Evolutionary conservation across 2,888 invertebrate species (phyloP).

Genomic region (Panzeria rudis): DNA sequence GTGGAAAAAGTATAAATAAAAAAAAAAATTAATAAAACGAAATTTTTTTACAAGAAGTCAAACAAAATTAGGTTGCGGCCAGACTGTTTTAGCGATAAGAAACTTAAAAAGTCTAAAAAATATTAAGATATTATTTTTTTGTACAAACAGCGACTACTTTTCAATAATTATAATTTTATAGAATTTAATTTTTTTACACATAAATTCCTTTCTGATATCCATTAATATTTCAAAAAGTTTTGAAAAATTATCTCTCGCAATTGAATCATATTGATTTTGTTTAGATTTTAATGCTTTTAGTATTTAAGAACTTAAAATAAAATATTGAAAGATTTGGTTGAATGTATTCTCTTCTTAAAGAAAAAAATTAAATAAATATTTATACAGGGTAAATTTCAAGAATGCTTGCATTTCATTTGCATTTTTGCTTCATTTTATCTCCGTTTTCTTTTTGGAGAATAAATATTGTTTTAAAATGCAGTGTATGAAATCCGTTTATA

Average conservation of each 20-base stretch:
- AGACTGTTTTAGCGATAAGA: background rate
- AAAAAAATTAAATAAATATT: conserved; percentile 38
- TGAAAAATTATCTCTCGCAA: background rate
- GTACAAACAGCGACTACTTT: no score
- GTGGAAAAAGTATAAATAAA: background rate
- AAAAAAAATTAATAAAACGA: background rate
- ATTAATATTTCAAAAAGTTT: no score
- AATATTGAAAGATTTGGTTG: background rate
- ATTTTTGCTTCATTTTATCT: conserved; percentile 27
- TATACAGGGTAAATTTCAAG: conserved; percentile 31
- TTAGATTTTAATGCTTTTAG: no score
- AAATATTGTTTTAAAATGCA: conserved; percentile 40
- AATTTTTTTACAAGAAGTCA: background rate
- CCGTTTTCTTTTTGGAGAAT: conserved; percentile 1
- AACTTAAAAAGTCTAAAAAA: background rate
- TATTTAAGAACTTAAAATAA: background rate
- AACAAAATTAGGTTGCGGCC: background rate
- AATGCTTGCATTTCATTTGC: conserved; percentile 50
- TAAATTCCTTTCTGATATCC: no score
- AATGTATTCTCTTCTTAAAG: background rate
- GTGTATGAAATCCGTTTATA: conserved; percentile 31
- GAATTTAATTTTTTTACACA: no score
- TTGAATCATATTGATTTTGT: no score
- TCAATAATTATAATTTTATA: no score
- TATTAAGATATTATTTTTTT: background rate